These are phyloP conservation scores for Trichosurus vulpecula DNA, from an alignment of 2,797 vertebrate genomes.

Conservation along the genomic window DNA sequence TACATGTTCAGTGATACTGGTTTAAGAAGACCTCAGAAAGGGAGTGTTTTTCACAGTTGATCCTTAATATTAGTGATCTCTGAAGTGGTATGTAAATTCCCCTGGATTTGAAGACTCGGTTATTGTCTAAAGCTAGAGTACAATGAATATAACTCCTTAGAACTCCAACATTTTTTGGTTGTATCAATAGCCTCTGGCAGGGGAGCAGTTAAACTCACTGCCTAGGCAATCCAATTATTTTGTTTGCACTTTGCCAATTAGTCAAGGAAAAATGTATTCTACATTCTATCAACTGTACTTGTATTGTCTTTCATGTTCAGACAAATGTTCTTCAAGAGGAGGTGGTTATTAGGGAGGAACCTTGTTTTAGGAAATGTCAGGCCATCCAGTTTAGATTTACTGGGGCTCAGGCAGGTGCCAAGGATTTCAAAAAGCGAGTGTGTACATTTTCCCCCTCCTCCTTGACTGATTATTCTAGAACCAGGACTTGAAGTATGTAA, in stretches of 20 bases:
- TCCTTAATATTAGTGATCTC: conserved; percentile 11
- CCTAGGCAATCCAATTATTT: conserved; percentile 68
- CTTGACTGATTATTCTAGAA: conserved; percentile 64
- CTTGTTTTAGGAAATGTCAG: conserved; percentile 74
- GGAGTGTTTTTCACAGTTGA: conserved; percentile 49
- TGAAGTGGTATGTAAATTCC: neutral
- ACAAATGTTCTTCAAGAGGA: conserved; percentile 68
- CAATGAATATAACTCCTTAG: neutral
- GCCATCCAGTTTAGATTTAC: conserved; percentile 69
- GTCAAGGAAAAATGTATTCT: conserved; percentile 61
- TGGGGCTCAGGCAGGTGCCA: conserved; percentile 69
- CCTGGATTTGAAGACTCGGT: conserved; percentile 27
- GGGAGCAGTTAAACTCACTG: conserved; percentile 60
- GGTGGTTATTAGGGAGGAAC: conserved; percentile 31
- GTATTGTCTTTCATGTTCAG: conserved; percentile 69
- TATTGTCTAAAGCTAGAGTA: neutral
- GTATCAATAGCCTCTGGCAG: conserved; percentile 21
- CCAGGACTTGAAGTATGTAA: conserved; percentile 48
- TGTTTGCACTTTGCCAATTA: conserved; percentile 59
- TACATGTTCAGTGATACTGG: conserved; percentile 6
- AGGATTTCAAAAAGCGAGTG: conserved; percentile 64
- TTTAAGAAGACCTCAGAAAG: conserved; percentile 31
- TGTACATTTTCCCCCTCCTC: conserved; percentile 12
- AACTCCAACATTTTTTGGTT: neutral
- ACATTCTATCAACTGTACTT: conserved; percentile 62